These are phyloP conservation scores for Drosophila subobscura DNA, from an alignment of 1,140 invertebrate genomes.

Conservation along the genomic window DNA sequence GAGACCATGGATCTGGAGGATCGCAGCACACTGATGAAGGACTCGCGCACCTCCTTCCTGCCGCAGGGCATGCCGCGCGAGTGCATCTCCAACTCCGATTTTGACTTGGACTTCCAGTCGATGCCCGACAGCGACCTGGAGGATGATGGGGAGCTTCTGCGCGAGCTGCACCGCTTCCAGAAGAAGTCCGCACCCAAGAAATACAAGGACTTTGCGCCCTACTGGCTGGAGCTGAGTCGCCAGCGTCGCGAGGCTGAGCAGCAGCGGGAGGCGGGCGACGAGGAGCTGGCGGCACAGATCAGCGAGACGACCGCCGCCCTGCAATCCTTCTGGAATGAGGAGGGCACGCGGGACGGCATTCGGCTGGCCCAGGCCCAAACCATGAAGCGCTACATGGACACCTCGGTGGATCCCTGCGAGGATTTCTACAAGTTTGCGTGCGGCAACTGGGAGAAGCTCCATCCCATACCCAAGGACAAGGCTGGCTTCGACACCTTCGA, in stretches of 20 bases:
- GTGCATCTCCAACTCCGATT: conserved; percentile 46
- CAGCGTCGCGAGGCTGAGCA: conserved; percentile 50
- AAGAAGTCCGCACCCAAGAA: conserved; percentile 24
- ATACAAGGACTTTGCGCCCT: conserved; percentile 30
- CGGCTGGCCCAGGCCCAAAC: conserved; percentile 86
- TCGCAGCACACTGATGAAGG: conserved; percentile 74
- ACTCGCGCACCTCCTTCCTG: conserved; percentile 81
- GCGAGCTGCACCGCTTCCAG: conserved; percentile 23
- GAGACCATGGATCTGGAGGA: conserved; percentile 76
- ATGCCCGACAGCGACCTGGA: conserved; percentile 3
- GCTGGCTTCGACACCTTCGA: conserved; percentile 92
- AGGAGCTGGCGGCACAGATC: conserved; percentile 7
- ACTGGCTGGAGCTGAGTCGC: conserved; percentile 30
- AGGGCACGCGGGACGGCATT: conserved; percentile 84
- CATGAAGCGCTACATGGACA: conserved; percentile 92
- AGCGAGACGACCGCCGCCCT: conserved; percentile 51
- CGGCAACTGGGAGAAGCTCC: conserved; percentile 92
- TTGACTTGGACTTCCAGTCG: conserved; percentile 12
- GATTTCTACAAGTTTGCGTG: conserved; percentile 97
- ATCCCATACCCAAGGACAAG: conserved; percentile 93
- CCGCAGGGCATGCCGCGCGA: conserved; percentile 70
- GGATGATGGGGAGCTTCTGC: conserved; percentile 6
- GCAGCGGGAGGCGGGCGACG: conserved; percentile 3
- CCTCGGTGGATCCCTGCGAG: conserved; percentile 90
- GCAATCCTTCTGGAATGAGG: conserved; percentile 85